A percentile compares a stretch with the other conserved stretches of the same genome.
Evolutionary conservation across 2,888 invertebrate genomes (phyloP).

Genomic region (Pantelozetes paolii): DNA sequence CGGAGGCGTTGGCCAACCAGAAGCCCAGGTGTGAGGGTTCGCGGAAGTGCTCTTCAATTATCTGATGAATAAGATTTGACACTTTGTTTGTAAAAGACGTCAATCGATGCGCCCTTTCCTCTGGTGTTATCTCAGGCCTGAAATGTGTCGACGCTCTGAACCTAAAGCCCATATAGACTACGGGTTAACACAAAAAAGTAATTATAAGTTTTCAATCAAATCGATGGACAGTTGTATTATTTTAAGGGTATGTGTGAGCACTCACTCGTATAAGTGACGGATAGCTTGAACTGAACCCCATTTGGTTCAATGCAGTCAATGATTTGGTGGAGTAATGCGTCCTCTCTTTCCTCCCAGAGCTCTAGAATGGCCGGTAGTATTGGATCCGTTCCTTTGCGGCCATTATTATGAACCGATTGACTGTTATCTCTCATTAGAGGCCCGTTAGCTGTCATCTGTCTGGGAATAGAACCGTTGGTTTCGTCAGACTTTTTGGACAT

Average conservation of each 20-base stretch:
- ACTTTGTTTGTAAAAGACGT: constrained; percentile 86
- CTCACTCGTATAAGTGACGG: constrained; percentile 79
- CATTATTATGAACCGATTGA: background rate
- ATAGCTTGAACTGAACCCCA: constrained; percentile 75
- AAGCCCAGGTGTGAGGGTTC: constrained; percentile 72
- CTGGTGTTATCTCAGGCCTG: constrained; percentile 83
- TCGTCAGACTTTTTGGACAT: constrained; percentile 61
- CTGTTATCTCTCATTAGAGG: background rate
- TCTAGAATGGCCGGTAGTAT: constrained; percentile 91
- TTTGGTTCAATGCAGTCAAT: constrained; percentile 80
- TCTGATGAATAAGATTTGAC: constrained; percentile 75
- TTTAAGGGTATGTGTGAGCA: background rate
- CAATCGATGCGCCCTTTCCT: constrained; percentile 83
- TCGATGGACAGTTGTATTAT: background rate
- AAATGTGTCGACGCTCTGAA: constrained; percentile 92
- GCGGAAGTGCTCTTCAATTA: constrained; percentile 77
- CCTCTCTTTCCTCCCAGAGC: constrained; percentile 90
- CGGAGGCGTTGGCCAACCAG: constrained; percentile 97
- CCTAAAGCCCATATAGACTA: constrained; percentile 82
- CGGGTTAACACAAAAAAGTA: background rate
- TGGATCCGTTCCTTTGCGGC: constrained; percentile 67
- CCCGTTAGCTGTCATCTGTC: constrained; percentile 18
- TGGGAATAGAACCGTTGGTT: constrained; percentile 2
- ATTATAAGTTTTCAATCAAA: background rate
- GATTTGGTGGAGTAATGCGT: constrained; percentile 80